Base-by-base conservation (phyloP, 2,888 invertebrate species). In the Thumatha senex region DNA sequence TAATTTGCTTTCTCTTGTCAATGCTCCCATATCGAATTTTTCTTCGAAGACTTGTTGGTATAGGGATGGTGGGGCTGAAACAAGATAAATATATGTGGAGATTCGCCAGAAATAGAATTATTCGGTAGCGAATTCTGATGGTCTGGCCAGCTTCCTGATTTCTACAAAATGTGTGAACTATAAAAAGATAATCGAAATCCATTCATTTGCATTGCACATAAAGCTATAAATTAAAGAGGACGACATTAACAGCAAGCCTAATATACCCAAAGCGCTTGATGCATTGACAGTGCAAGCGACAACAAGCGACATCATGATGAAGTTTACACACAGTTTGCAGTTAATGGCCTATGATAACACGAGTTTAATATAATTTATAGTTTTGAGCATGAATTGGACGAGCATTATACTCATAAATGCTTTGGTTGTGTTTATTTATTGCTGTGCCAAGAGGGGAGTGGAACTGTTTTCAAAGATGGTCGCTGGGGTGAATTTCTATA, bases 291-390 rank as follows among this genome's bases (percentile, higher is more conserved):
- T 51, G 48, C 45, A 50, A 31, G 45, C 53, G 24, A 35, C 18
- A 50, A 54, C 43, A 42, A 45, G 48, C 48, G n/a, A n/a, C 40
- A 53, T 40, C 40, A 35, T 55, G 55, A 57, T 59, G 55, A 42
- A 57, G 59, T 54, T 58, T 38, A 50, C 46, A 52, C 54, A 54
- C 65, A 64, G 56, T 55, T 55, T 41, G 49, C 47, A 58, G 45
- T 53, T 63, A 58, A 56, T 52, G 51, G 39, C 41, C 47, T 15
- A 13, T 43, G 48, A 56, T 57, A 59, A 55, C 53, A 51, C 35
- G 29, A 48, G 35, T 40, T 14, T 43, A 15, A 11, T 33, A 51
- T 52, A 54, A 66, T 63, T 57, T 60, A 60, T 49, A 46, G 48
- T 43, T 49, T 33, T 46, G 24, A 42, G 14, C 39, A 53, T 46